These are phyloP conservation scores for Cantharis rufa DNA, from an alignment of 2,888 invertebrate genomes.

Conservation along the genomic window DNA sequence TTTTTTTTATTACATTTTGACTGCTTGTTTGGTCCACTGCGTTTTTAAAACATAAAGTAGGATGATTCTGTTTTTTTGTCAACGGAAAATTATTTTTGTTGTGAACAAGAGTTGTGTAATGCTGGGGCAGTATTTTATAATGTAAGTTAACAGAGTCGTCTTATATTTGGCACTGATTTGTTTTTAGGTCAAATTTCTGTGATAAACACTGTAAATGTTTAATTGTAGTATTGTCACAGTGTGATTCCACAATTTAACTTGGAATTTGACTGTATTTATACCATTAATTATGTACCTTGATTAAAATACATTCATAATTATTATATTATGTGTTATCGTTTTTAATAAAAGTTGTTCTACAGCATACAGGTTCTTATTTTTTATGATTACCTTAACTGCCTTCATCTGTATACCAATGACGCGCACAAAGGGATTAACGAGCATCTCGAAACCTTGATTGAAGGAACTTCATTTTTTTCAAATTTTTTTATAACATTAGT, in stretches of 20 bases:
- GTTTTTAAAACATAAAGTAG: not conserved
- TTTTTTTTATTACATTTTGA: not conserved
- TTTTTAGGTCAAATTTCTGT: conserved; percentile 47
- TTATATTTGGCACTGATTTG: conserved; percentile 30
- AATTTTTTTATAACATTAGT: no score
- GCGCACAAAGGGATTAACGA: no score
- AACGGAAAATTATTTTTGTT: not conserved
- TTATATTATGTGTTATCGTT: conserved; percentile 6
- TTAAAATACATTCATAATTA: conserved; percentile 13
- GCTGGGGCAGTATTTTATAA: not conserved
- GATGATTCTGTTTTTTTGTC: not conserved
- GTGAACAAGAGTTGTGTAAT: not conserved
- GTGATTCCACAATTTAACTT: conserved; percentile 24
- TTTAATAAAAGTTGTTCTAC: not conserved
- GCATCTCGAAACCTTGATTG: no score
- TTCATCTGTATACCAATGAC: no score
- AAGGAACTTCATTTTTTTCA: no score
- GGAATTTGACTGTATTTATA: conserved; percentile 32
- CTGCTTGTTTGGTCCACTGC: not conserved
- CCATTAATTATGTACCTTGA: conserved; percentile 29
- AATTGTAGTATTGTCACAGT: conserved; percentile 19
- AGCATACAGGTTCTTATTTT: not conserved
- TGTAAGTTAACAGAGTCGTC: conserved; percentile 8
- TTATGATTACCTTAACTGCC: not conserved
- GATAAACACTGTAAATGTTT: conserved; percentile 36